phyloP scores from a whole-genome alignment of 2,888 invertebrate species.

The Dryocosmus kuriphilus region DNA sequence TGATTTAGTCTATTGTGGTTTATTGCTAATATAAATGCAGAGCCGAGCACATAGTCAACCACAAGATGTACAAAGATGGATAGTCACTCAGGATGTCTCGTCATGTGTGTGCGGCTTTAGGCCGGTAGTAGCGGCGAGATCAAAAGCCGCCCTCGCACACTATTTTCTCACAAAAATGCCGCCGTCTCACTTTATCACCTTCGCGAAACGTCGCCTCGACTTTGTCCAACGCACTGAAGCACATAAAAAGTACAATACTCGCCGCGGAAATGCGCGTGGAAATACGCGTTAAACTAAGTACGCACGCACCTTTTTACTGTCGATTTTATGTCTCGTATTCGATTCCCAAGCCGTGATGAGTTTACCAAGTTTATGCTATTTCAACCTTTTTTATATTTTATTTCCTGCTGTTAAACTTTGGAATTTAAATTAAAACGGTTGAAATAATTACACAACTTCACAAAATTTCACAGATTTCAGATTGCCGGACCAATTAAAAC shows the following conservation, averaged over 20 bases:
- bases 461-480: too few species aligned
- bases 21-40: neutral
- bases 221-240: neutral
- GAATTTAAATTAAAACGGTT: neutral
- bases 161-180: neutral
- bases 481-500: too few species aligned
- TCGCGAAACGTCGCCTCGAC: neutral
- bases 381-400: slow-evolving; percentile 8
- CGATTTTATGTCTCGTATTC: slow-evolving; percentile 31
- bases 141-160: slow-evolving; percentile 1
- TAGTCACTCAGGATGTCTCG: neutral
- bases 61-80: slow-evolving; percentile 12
- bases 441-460: too few species aligned
- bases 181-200: neutral
- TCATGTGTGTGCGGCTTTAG: neutral
- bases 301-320: slow-evolving; percentile 25
- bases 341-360: slow-evolving; percentile 9
- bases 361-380: slow-evolving; percentile 7
- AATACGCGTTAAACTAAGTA: slow-evolving; percentile 23
- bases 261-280: slow-evolving; percentile 11
- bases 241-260: slow-evolving; percentile 4
- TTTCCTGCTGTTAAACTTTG: neutral
- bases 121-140: neutral
- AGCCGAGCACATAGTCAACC: neutral
- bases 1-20: neutral